A percentile compares a stretch with the other conserved stretches of the same genome.
Evolutionary conservation across 2,888 invertebrate genomes (phyloP).

Genomic region (Elysia crispata): DNA sequence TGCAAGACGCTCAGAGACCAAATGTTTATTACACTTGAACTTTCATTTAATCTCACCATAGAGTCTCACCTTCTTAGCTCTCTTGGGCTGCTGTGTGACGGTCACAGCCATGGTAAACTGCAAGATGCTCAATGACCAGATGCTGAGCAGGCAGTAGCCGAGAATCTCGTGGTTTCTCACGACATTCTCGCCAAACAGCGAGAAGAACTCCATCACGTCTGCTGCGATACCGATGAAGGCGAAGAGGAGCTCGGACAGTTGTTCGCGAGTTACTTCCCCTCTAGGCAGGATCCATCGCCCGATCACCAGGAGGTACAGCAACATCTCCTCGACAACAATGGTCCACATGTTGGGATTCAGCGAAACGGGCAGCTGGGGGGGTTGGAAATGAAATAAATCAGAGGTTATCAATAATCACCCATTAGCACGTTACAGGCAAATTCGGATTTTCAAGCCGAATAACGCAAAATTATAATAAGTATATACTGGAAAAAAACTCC

Average conservation of each 20-base stretch:
- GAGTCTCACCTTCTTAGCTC: conserved; percentile 16
- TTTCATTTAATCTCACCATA: too few species aligned
- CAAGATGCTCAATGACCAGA: conserved; percentile 74
- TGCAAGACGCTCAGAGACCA: too few species aligned
- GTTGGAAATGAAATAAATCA: too few species aligned
- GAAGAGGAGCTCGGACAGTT: conserved; percentile 77
- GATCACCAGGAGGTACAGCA: conserved; percentile 68
- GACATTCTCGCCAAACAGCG: conserved; percentile 65
- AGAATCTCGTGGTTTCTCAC: conserved; percentile 67
- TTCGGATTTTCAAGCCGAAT: too few species aligned
- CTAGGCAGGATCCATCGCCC: conserved; percentile 73
- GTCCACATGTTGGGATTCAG: conserved; percentile 63
- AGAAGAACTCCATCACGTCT: conserved; percentile 71
- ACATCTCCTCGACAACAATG: conserved; percentile 67
- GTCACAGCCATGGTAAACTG: conserved; percentile 76
- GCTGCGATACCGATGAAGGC: conserved; percentile 77
- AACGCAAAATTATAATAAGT: too few species aligned
- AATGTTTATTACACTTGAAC: too few species aligned
- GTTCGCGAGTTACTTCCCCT: conserved; percentile 73
- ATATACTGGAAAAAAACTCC: too few species aligned
- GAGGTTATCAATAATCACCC: too few species aligned
- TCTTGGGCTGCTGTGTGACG: conserved; percentile 62
- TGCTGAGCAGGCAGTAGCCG: conserved; percentile 67
- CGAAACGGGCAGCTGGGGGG: not conserved
- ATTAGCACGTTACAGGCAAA: too few species aligned